Base-by-base conservation (phyloP, 1,140 invertebrate genomes). In the Xylocopa sonorina region DNA sequence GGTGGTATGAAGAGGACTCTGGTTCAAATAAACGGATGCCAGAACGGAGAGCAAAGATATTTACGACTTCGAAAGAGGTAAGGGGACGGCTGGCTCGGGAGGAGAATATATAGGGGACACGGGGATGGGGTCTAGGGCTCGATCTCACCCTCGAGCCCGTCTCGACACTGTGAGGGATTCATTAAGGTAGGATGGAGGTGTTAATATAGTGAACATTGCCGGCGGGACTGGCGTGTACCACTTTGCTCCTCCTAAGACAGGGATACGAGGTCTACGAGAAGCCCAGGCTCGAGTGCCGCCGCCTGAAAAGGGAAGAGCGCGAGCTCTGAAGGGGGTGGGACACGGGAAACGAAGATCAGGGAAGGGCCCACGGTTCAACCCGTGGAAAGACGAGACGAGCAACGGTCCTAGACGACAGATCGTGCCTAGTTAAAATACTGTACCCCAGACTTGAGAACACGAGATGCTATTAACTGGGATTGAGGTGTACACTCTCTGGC, bases 171-270 rank as follows among this genome's bases (percentile, higher is more conserved):
- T 71, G 88, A 88, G 85, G 83, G 89, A 90, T 91, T 91, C 90
- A 91, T 91, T 91, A 90, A 91, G 89, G 75, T 86, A 84, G 84
- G 87, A 90, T 89, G 89, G 84, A 90, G 89, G 90, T 89, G 90
- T 90, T 91, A 91, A 91, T 91, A 90, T 88, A 88, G 84, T 87
- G 89, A 90, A 90, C 82, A 90, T 89, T 90, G 85, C 85, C 84
- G 72, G 67, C 66, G 87, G 84, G 82, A 88, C 74, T 87, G 72
- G 38, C 60, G 63, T 63, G 76, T 80, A 81, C 68, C 81, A 88
- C 87, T 88, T 85, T 88, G 81, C 76, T 82, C 75, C 81, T 82
- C 79, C 78, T 83, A 88, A 88, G 80, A 78, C 71, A 80, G 79
- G 67, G 82, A 88, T 82, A 86, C 81, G 72, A 85, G 76, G 75